Base-by-base conservation (phyloP, 1,140 invertebrate species). In the Tetramorium simillimum region DNA sequence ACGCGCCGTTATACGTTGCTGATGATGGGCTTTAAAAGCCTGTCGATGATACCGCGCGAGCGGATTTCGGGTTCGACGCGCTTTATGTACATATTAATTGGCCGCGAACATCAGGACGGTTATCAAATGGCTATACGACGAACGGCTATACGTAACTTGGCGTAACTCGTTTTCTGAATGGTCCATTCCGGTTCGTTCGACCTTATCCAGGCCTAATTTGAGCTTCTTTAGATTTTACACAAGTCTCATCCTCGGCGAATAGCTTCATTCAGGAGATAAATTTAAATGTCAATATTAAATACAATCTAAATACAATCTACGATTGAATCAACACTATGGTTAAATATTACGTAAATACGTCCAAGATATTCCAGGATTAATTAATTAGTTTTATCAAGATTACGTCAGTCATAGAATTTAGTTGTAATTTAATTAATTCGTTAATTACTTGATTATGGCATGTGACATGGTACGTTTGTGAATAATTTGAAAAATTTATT, bases 41-140 rank as follows among this genome's bases (percentile, higher is more conserved):
- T 14, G 37, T 21, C 7, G 62, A 56, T 24, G 3, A 70, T 69
- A 81, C 33, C 18, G n/a, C 14, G 33, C 14, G 37, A 43, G 21
- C 53, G n/a, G n/a, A n/a, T 73, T 84, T 73, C 14, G 65, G 18
- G 21, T 58, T 82, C 69, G 69, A 84, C 37, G 53, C 28, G 69
- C 40, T 60, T 60, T 60, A 18, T 33, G 43, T 70, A 33, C 40
- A 49, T 62, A 73, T 84, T 73, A 84, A 60, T 84, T 60, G 18
- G 5, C 14, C 37, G 80, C 49, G 49, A 84, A 73, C 69, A 60
- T 14, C 28, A 24, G 12, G 24, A n/a, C 53, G 16, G 14, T 84
- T 84, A 84, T 73, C 80, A 49, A 37, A 18, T n/a, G 1, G 12
- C 51, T 28, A 1, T 18, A 1, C 37, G 73, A 46, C 37, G 24